Evolutionary conservation across 1,140 invertebrate genomes (phyloP), one percentile per base, ranked within the genome.

Genomic region (Antheraea pernyi): DNA sequence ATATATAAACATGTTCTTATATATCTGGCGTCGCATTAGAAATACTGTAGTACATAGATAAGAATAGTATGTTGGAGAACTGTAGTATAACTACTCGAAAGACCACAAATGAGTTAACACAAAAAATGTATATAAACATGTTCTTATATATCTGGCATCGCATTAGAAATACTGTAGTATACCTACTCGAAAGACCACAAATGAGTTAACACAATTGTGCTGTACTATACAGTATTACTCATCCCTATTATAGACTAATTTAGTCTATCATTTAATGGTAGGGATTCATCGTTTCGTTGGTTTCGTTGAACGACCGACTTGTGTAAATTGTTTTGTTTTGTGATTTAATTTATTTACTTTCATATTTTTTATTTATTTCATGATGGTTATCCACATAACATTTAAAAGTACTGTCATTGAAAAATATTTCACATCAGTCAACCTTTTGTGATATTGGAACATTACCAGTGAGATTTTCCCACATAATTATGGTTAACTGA

Each of bases 401-500:
- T 68, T 69, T 70, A 76, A 76, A 73, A 22, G 30, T 61, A 79
- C 67, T 71, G 64, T 79, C 76, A 63, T 64, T 81, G 65, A 74
- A 70, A 77, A 84, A 76, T 59, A 71, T 74, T 66, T 72, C 72
- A 75, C 65, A 53, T 74, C 69, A 61, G 75, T 72, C 68, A 80
- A 82, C 82, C 73, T 80, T 78, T 86, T 89, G 85, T 91, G 86
- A 92, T 86, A 73, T 71, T 81, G 73, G 85, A 88, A 85, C 88
- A 86, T 86, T 88, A 88, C 68, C 82, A 86, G 88, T 85, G 87
- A 85, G 89, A 89, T 89, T 90, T 91, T 92, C 88, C 86, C 88
- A 91, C 84, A 90, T 92, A 91, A 92, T 92, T 92, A 92, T 91
- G 90, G 88, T 89, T 91, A 91, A 88, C 89, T 92, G 88, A 92